phyloP scores from a whole-genome alignment of 1,140 invertebrate species.

The Drosophila sturtevanti region DNA sequence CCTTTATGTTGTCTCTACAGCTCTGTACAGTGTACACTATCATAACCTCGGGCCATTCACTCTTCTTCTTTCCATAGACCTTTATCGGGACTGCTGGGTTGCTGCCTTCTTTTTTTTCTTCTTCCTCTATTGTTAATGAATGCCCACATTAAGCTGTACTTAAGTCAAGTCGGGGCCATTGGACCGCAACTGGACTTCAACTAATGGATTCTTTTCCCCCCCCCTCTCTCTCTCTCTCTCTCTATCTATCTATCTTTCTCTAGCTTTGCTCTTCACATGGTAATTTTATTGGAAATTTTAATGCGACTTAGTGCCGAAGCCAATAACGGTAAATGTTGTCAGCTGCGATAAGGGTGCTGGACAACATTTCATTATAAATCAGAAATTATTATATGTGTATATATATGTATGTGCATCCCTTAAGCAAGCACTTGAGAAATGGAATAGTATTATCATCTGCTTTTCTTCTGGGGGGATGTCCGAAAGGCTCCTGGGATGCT shows the following conservation, averaged over 20 bases:
- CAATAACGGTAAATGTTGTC: conserved; percentile 10
- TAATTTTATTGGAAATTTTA: conserved; percentile 32
- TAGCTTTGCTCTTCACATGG: conserved; percentile 21
- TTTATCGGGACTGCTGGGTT: neutral
- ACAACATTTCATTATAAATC: conserved; percentile 9
- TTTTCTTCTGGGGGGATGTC: neutral
- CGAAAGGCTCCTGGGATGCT: conserved; percentile 9
- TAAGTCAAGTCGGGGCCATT: conserved; percentile 34
- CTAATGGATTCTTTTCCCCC: conserved; percentile 36
- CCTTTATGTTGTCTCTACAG: conserved; percentile 36
- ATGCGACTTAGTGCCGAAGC: conserved; percentile 1
- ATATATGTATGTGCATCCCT: conserved; percentile 37
- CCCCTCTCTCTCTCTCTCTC: neutral
- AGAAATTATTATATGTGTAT: neutral
- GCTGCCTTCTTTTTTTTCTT: too few species aligned
- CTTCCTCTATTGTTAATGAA: conserved; percentile 39
- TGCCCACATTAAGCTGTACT: conserved; percentile 55
- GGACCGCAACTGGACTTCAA: conserved; percentile 39
- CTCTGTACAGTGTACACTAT: conserved; percentile 44
- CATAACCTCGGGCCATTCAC: conserved; percentile 31
- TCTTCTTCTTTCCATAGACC: neutral
- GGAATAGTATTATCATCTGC: conserved; percentile 5
- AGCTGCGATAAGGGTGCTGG: conserved; percentile 28
- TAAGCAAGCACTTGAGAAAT: conserved; percentile 17
- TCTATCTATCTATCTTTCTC: conserved; percentile 12